A percentile compares a stretch with the other conserved stretches of the same genome.
phyloP scores from a whole-genome alignment of 2,797 vertebrate species.

The Falco naumanni region DNA sequence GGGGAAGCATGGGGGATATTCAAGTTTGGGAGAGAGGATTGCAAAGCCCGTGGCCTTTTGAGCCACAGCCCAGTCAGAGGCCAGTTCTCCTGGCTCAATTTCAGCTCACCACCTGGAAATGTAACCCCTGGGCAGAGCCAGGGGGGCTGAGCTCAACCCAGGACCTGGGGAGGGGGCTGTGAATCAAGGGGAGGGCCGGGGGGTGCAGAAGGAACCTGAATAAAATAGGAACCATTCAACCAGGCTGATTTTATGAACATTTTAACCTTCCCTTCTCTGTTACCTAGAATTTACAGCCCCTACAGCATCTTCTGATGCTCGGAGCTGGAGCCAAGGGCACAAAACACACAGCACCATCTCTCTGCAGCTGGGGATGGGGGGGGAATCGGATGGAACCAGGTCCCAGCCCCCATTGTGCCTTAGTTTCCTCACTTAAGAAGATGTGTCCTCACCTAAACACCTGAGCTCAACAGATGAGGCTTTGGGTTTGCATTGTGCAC shows the following conservation, averaged over 20 bases:
- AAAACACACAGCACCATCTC: rapidly evolving
- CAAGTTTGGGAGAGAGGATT: neutral
- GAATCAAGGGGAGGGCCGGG: too few species aligned
- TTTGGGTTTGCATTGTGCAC: neutral
- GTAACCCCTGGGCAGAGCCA: neutral
- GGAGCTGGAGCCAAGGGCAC: neutral
- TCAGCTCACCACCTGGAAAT: neutral
- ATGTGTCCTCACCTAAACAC: neutral
- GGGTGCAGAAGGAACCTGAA: neutral
- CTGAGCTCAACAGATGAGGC: neutral
- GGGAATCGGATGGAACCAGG: rapidly evolving
- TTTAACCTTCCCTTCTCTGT: neutral
- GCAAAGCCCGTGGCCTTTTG: neutral
- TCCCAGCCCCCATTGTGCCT: neutral
- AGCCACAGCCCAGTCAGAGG: rapidly evolving
- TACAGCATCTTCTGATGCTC: neutral
- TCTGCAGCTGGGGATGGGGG: neutral
- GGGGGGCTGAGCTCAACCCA: neutral
- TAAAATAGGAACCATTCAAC: neutral
- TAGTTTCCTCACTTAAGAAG: rapidly evolving
- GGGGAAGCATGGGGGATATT: rapidly evolving
- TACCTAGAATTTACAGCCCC: neutral
- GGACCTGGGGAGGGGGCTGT: neutral
- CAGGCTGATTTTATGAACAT: neutral
- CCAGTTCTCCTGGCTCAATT: rapidly evolving